Evolutionary conservation across 2,797 vertebrate species (phyloP).

Genomic region (Myotis findleyi): DNA sequence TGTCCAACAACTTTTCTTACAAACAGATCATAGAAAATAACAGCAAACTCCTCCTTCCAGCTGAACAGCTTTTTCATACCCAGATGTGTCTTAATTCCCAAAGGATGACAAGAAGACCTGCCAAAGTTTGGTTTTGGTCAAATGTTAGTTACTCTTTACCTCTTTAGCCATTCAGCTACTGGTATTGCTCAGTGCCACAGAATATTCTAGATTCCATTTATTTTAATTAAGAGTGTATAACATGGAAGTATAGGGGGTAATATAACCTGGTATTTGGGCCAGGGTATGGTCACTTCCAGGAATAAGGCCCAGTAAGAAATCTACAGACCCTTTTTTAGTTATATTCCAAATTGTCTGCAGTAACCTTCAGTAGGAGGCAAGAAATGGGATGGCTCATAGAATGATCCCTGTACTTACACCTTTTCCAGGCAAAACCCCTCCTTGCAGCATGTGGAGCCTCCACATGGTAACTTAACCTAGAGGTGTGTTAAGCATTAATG

Average conservation of each 20-base stretch:
- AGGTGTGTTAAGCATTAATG: constrained; percentile 59
- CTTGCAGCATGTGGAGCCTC: constrained; percentile 4
- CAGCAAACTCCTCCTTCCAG: neutral
- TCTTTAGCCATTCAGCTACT: neutral
- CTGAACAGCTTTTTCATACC: neutral
- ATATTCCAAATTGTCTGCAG: neutral
- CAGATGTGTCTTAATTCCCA: neutral
- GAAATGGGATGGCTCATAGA: neutral
- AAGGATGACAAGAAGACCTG: neutral
- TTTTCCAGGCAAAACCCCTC: neutral
- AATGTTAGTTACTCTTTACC: neutral
- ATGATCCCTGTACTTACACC: neutral
- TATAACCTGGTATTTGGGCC: neutral
- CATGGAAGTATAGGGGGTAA: neutral
- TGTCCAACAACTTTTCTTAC: neutral
- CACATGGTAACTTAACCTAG: constrained; percentile 62
- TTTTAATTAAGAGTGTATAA: neutral
- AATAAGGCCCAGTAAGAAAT: neutral
- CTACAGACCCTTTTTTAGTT: neutral
- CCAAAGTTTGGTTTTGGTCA: neutral
- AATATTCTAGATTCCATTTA: neutral
- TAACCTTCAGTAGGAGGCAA: neutral
- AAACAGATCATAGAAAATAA: neutral
- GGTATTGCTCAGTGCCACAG: neutral
- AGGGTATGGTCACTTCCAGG: neutral